Evolutionary conservation across 2,888 invertebrate genomes (phyloP), one percentile per base, ranked within the genome.

Genomic region (Rotaria sp.): DNA sequence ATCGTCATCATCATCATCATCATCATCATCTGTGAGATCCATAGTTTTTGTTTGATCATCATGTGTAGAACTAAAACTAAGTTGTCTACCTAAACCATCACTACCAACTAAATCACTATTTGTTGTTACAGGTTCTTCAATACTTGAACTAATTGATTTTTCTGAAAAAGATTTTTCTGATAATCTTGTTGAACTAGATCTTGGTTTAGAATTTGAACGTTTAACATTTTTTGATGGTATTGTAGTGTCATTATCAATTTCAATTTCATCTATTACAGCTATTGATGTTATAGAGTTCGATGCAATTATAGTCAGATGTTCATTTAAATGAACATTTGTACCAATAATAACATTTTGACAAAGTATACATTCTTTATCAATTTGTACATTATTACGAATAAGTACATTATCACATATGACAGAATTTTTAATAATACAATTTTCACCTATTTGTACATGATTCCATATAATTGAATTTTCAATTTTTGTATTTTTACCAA

Each of bases 401-500:
- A 75, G 41, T 8, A 75, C 75, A 26, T 41, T 41, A 41, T 75
- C 75, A 26, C 75, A 75, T 38, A 75, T 75, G 24, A 75, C 24
- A 0, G 38, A 38, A 26, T 38, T 41, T 41, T 41, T 24, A 10
- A 75, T 75, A 21, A 26, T 10, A 75, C 75, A 75, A n/a, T 75
- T 57, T 21, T 85, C 59, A 30, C 85, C 86, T 26, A 86, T 85
- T 85, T 48, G 52, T 26, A 52, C 50, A 45, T 59, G 45, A 38
- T 48, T 74, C 85, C 84, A 86, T 35, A 86, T 55, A 30, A 86
- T 86, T 48, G 85, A 52, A 48, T 86, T 86, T 41, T 74, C n/a
- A 21, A 86, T 52, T 35, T 75, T 74, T 41, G 74, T 85, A 84
- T 86, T 85, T 38, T 86, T 85, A 21, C 86, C 86, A 45, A 86